Percentiles rank a stretch among this genome's conserved stretches.
Evolutionary conservation across 2,113 vertebrate genomes (phyloP).

Genomic region (Aphyosemion australe): DNA sequence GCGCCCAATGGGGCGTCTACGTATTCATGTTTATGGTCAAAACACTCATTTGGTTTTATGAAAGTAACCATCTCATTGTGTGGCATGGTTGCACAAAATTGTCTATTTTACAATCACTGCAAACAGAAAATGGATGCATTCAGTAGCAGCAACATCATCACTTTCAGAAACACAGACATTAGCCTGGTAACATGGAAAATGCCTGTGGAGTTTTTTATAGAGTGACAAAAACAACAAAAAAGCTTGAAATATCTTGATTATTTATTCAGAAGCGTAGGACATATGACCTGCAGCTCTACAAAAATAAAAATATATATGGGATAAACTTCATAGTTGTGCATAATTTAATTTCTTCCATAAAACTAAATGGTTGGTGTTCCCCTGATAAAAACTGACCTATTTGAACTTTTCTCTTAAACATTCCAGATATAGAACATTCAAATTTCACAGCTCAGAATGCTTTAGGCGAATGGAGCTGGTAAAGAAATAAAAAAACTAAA

Average conservation of each 20-base stretch:
- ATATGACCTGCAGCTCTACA: not conserved
- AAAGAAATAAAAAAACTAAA: not conserved
- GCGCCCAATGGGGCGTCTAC: too few species aligned
- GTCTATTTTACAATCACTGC: slow-evolving; percentile 10
- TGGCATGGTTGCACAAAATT: slow-evolving; percentile 3
- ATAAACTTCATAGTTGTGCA: not conserved
- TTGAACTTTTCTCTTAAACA: slow-evolving; percentile 18
- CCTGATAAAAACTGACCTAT: slow-evolving; percentile 25
- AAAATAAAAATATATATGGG: not conserved
- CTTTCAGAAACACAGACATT: slow-evolving; percentile 5
- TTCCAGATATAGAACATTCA: slow-evolving; percentile 41
- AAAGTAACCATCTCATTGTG: slow-evolving; percentile 15
- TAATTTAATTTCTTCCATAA: slow-evolving; percentile 26
- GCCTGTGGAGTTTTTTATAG: not conserved
- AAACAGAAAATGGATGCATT: not conserved
- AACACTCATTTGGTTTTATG: slow-evolving; percentile 40
- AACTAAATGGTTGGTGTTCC: slow-evolving; percentile 36
- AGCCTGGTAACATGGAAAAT: slow-evolving; percentile 2
- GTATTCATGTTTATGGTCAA: slow-evolving; percentile 45
- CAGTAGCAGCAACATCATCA: not conserved
- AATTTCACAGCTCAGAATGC: slow-evolving; percentile 24
- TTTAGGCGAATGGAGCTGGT: slow-evolving; percentile 18
- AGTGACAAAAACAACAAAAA: not conserved
- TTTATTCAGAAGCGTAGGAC: slow-evolving; percentile 1
- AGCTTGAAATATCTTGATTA: not conserved